Evolutionary conservation across 2,113 vertebrate species (phyloP).

Genomic region (Entelurus aequoreus): DNA sequence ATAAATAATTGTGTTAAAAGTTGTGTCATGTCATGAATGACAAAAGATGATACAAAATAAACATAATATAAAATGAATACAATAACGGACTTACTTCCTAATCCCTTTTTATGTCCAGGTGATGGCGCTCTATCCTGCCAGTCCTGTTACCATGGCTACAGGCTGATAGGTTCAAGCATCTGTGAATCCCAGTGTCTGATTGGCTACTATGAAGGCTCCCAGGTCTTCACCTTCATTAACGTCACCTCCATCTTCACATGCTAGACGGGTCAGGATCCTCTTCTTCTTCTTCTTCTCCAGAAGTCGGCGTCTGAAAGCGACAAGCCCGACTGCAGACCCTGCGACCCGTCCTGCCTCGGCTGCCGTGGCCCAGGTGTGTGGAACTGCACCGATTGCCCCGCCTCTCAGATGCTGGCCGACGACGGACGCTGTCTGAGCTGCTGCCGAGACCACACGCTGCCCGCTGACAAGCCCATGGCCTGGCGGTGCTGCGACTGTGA

Average conservation of each 20-base stretch:
- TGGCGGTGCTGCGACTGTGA: constrained; percentile 85
- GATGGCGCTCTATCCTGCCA: constrained; percentile 66
- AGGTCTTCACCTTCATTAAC: constrained; percentile 48
- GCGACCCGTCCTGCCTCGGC: constrained; percentile 78
- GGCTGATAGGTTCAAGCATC: constrained; percentile 58
- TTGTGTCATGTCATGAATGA: too few relatives aligned
- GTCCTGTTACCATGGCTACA: constrained; percentile 79
- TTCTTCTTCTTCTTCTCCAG: constrained; percentile 1
- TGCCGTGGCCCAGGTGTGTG: constrained; percentile 79
- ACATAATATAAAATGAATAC: too few relatives aligned
- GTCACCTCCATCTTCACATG: background rate
- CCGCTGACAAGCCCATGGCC: constrained; percentile 9
- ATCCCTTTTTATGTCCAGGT: constrained; percentile 51
- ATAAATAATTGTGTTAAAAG: too few relatives aligned
- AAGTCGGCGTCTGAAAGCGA: constrained; percentile 32
- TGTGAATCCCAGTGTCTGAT: constrained; percentile 72
- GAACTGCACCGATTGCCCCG: constrained; percentile 81
- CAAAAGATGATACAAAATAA: too few relatives aligned
- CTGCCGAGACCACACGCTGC: constrained; percentile 58
- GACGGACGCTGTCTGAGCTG: constrained; percentile 83
- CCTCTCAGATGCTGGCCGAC: constrained; percentile 68
- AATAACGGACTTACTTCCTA: too few relatives aligned
- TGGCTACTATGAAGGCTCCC: constrained; percentile 72
- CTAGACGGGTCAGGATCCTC: background rate
- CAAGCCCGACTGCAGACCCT: constrained; percentile 69